Conservation (phyloP, 2,113 vertebrate species). For the Hydropotes inermis region DNA sequence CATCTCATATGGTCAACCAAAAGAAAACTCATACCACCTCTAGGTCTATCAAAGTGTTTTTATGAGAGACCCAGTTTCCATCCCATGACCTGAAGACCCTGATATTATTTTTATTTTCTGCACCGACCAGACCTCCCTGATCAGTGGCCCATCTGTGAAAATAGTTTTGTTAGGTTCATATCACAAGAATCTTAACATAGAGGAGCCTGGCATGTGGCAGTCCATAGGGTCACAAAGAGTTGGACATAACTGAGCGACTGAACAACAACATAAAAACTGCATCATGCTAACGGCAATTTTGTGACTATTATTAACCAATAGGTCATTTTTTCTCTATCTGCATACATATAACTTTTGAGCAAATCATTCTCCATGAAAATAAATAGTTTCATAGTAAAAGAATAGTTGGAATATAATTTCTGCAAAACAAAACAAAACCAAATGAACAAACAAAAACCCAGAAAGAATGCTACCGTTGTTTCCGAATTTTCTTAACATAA, state of each 20-base stretch:
- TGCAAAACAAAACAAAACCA: not conserved
- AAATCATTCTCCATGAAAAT: not conserved
- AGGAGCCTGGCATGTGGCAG: not conserved
- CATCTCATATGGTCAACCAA: not conserved
- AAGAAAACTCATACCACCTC: not conserved
- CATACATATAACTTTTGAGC: not conserved
- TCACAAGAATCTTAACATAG: not conserved
- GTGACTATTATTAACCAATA: not conserved
- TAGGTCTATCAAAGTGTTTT: not conserved
- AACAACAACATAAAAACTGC: not conserved
- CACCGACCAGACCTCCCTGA: not conserved
- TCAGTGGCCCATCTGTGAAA: not conserved
- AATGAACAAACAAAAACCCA: not conserved
- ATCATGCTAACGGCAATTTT: not conserved
- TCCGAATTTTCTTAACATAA: not conserved
- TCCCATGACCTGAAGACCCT: not conserved
- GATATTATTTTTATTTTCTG: not conserved
- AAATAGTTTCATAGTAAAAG: not conserved
- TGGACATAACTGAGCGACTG: fast-evolving
- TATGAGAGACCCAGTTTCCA: not conserved
- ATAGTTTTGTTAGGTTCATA: not conserved
- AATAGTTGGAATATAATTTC: not conserved
- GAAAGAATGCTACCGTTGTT: not conserved
- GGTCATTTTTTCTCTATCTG: not conserved
- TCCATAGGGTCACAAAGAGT: not conserved